Evolutionary conservation across 1,140 invertebrate species (phyloP), one percentile per base, ranked within the genome.

Genomic region (Drosophila rufa): DNA sequence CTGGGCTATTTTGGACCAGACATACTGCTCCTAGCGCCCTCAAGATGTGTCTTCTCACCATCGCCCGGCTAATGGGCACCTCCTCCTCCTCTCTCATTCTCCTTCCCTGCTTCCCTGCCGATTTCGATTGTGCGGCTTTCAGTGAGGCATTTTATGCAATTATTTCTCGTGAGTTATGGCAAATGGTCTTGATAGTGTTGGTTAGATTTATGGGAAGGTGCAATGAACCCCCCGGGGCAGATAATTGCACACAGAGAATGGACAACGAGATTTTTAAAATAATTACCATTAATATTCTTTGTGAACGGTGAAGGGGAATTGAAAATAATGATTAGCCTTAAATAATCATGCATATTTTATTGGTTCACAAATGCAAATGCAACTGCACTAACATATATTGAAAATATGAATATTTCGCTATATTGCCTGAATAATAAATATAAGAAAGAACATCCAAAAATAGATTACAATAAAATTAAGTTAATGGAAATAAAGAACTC

Each of bases 21-120:
- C 42, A 50, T 3, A 58, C 50, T 45, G 43, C 40, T 60, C 38
- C 45, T 70, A 25, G 58, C 51, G 62, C 59, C 56, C 70, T 61
- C 82, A 86, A 82, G 82, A 82, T 86, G 82, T 82, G 79, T 82
- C 82, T 87, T 87, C 81, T 83, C 82, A 82, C 65, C 75, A 73
- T 43, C 62, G 48, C 48, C 46, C 48, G 60, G 67, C 82, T 84
- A 84, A 84, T 84, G 82, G 79, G 67, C 58, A 61, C 33, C 43
- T 15, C 30, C 19, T 69, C 14, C 3, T 36, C 40, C 53, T 22
- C 40, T 58, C 22, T 25, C 30, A 36, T 25, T 36, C 56, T 36
- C 30, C 27, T 56, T 7, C 27, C 51, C 43, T 15, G 58, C 45
- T 17, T 59, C 25, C 8, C 12, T 12, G 40, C 25, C 40, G 55